Evolutionary conservation across 2,113 vertebrate genomes (phyloP).

Genomic region (Paracanthobrama guichenoti): DNA sequence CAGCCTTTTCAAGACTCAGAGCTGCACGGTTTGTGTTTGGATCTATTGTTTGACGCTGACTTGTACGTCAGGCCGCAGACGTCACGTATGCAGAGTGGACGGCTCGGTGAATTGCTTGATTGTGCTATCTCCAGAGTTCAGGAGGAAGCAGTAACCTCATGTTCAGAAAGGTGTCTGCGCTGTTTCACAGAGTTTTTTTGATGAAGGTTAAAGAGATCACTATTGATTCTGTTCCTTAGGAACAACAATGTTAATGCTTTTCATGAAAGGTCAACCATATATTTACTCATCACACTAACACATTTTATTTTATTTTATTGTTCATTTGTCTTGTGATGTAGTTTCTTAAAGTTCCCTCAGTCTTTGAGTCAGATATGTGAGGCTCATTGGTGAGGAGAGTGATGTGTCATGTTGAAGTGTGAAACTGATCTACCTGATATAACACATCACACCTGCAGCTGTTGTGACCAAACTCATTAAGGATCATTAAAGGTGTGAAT

Average conservation of each 20-base stretch:
- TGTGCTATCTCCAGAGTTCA: constrained; percentile 20
- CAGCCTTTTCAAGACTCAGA: constrained; percentile 40
- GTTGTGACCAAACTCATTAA: constrained; percentile 15
- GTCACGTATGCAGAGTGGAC: constrained; percentile 41
- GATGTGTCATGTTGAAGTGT: not conserved
- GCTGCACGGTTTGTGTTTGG: constrained; percentile 44
- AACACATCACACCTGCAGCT: constrained; percentile 27
- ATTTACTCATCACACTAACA: not conserved
- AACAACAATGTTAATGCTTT: not conserved
- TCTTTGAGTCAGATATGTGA: not conserved
- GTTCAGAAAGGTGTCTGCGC: not conserved
- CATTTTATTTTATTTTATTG: not conserved
- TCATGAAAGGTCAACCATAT: not conserved
- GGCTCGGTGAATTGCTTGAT: not conserved
- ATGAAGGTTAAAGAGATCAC: constrained; percentile 1
- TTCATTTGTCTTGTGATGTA: not conserved
- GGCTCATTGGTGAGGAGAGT: not conserved
- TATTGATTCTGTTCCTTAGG: not conserved
- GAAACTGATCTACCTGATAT: constrained; percentile 27
- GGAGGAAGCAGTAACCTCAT: not conserved
- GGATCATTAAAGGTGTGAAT: constrained; percentile 1
- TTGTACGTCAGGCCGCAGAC: constrained; percentile 43
- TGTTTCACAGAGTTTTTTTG: not conserved
- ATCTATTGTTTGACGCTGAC: constrained; percentile 45
- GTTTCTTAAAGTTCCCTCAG: not conserved